A percentile compares a stretch with the other conserved stretches of the same genome.
Evolutionary conservation across 2,797 vertebrate genomes (phyloP).

Genomic region (Smutsia gigantea): DNA sequence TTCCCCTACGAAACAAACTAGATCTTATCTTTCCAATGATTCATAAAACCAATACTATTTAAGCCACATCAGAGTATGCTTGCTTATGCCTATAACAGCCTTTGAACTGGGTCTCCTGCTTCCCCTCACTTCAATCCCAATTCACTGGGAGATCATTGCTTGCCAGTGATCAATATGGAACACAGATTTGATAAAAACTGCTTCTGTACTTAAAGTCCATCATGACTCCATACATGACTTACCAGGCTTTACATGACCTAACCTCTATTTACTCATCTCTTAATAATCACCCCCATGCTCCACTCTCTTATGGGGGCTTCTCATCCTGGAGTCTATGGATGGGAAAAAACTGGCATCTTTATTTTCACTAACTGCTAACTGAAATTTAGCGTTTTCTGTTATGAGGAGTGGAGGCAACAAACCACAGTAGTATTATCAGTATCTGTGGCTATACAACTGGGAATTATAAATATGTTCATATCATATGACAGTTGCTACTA

Average conservation of each 20-base stretch:
- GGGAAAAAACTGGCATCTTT: neutral
- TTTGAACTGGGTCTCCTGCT: neutral
- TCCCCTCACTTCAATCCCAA: neutral
- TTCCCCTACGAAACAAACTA: neutral
- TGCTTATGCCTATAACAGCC: neutral
- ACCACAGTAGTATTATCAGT: too few relatives aligned
- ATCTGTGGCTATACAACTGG: neutral
- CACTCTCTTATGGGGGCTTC: neutral
- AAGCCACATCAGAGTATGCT: neutral
- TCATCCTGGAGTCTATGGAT: neutral
- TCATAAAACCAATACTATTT: neutral
- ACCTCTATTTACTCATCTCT: neutral
- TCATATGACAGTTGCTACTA: neutral
- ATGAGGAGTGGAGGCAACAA: neutral
- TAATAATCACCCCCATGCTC: neutral
- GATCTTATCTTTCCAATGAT: neutral
- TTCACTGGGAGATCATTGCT: neutral
- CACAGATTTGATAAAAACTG: rapidly evolving
- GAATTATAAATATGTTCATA: neutral
- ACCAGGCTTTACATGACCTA: neutral
- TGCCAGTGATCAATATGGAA: neutral
- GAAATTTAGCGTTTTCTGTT: slow-evolving; percentile 5
- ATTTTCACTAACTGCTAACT: neutral
- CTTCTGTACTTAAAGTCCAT: neutral
- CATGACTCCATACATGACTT: neutral